Percentiles rank a stretch among this genome's conserved stretches.
phyloP scores from a whole-genome alignment of 1,140 invertebrate genomes.

The Ctenoplectra terminalis region DNA sequence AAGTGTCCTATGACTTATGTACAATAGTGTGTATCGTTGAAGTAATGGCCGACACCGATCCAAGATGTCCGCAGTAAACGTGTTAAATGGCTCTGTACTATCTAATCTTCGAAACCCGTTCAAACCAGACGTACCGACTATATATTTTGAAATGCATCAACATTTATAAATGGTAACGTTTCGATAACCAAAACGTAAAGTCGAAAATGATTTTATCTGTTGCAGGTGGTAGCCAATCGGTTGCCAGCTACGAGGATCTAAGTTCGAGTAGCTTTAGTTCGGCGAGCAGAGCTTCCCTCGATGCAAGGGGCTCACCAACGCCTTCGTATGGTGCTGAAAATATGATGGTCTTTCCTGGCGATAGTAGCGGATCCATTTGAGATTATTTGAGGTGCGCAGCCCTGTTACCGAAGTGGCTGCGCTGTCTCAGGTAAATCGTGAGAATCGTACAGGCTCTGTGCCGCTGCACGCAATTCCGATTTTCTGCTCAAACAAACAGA shows the following conservation, averaged over 20 bases:
- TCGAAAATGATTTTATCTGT: slow-evolving; percentile 38
- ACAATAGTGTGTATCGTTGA: no score
- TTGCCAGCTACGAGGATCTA: slow-evolving; percentile 88
- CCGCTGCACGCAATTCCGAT: slow-evolving; percentile 30
- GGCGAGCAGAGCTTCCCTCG: slow-evolving; percentile 89
- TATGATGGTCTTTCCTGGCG: slow-evolving; percentile 89
- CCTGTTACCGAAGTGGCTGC: slow-evolving; percentile 75
- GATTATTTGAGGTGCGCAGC: slow-evolving; percentile 77
- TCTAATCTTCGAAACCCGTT: no score
- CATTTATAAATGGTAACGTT: no score
- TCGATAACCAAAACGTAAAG: neutral
- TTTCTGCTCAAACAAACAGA: slow-evolving; percentile 23
- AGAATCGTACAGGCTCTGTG: neutral
- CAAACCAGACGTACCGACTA: no score
- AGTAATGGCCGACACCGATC: no score
- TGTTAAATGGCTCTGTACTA: no score
- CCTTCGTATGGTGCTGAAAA: slow-evolving; percentile 87
- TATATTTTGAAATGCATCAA: no score
- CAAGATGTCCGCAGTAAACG: no score
- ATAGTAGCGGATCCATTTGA: slow-evolving; percentile 88
- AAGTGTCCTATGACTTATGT: no score
- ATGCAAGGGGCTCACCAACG: slow-evolving; percentile 88
- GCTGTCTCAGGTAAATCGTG: slow-evolving; percentile 75
- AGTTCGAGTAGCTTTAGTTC: slow-evolving; percentile 93
- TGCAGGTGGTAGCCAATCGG: slow-evolving; percentile 84